Conservation (phyloP, 2,113 vertebrate genomes). For the Scytalopus superciliaris region DNA sequence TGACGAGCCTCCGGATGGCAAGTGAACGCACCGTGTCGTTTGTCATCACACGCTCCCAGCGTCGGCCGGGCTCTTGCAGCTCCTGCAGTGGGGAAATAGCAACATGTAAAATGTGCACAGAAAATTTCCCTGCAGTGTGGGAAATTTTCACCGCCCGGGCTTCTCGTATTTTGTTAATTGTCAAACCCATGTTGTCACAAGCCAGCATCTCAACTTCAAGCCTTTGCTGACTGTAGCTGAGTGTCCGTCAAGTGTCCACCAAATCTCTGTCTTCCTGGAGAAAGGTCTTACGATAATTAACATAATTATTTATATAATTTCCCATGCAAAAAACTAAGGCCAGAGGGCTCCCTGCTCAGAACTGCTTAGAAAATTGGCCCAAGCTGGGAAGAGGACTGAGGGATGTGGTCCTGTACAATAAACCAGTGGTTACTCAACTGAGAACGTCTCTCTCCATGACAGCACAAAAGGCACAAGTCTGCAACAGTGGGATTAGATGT, state of each 20-base stretch:
- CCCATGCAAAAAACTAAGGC: background rate
- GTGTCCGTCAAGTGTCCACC: background rate
- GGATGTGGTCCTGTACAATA: background rate
- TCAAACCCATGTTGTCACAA: background rate
- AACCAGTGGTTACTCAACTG: background rate
- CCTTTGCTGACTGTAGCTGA: background rate
- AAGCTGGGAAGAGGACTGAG: background rate
- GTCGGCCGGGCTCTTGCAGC: background rate
- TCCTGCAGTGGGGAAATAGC: background rate
- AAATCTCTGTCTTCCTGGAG: background rate
- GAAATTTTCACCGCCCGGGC: background rate
- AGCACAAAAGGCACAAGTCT: background rate
- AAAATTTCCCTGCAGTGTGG: constrained; percentile 23
- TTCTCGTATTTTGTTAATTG: background rate
- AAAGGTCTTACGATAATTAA: background rate
- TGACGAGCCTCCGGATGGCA: background rate
- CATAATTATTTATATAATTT: background rate
- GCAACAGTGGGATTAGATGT: background rate
- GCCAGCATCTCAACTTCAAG: background rate
- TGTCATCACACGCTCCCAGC: background rate
- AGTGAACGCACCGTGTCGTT: background rate
- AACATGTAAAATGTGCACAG: background rate
- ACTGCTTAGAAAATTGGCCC: background rate
- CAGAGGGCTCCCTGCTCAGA: background rate
- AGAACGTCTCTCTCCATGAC: background rate